A percentile compares a stretch with the other conserved stretches of the same genome.
Evolutionary conservation across 2,888 invertebrate species (phyloP).

Genomic region (Agrilus cyanescens): DNA sequence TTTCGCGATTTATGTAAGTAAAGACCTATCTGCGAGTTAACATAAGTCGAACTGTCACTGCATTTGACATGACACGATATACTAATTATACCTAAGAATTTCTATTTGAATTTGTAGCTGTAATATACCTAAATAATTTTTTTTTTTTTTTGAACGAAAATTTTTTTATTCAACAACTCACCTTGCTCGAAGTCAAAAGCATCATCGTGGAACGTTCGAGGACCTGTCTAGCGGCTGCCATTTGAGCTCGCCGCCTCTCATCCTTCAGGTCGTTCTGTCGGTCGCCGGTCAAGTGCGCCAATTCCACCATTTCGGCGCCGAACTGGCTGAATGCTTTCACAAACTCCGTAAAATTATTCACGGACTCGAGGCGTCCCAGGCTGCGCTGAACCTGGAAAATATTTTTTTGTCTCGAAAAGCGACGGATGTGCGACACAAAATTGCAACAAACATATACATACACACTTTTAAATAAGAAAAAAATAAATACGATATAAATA

Average conservation of each 20-base stretch:
- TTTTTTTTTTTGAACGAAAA: too few species aligned
- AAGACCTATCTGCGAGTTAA: too few species aligned
- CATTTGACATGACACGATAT: too few species aligned
- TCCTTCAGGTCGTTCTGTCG: slow-evolving; percentile 78
- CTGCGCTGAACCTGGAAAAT: slow-evolving; percentile 59
- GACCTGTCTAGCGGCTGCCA: slow-evolving; percentile 90
- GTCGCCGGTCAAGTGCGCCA: slow-evolving; percentile 85
- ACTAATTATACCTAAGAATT: too few species aligned
- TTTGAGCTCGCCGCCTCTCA: slow-evolving; percentile 89
- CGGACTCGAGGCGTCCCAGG: slow-evolving; percentile 73
- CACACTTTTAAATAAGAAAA: too few species aligned
- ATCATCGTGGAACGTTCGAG: slow-evolving; percentile 94
- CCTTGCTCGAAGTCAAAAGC: slow-evolving; percentile 93
- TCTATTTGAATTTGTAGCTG: too few species aligned
- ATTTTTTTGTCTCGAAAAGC: not conserved
- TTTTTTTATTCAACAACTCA: slow-evolving; percentile 32
- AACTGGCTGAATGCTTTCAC: slow-evolving; percentile 98
- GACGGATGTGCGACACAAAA: not conserved
- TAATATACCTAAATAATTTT: too few species aligned
- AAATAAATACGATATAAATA: too few species aligned
- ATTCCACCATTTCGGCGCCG: slow-evolving; percentile 96
- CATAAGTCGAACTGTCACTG: too few species aligned
- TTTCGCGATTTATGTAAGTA: too few species aligned
- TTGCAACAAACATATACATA: too few species aligned
- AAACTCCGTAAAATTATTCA: slow-evolving; percentile 91